phyloP scores from a whole-genome alignment of 2,888 invertebrate genomes.

The Pristionchus fissidentatus region DNA sequence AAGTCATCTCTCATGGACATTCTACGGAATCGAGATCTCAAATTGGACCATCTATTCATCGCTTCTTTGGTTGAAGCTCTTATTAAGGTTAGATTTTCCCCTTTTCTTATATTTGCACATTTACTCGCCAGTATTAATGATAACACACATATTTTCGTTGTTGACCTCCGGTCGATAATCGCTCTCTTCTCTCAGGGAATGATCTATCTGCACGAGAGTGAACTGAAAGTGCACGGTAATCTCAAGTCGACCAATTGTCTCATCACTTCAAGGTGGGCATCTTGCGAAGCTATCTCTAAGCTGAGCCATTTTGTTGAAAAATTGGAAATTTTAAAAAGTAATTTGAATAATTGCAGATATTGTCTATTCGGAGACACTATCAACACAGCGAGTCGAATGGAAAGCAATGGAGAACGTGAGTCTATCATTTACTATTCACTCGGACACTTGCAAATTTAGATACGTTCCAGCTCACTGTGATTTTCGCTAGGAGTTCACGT shows the following conservation, averaged over 20 bases:
- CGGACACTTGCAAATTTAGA: no score
- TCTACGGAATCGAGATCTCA: conserved; percentile 97
- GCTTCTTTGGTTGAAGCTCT: conserved; percentile 97
- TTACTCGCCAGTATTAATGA: neutral
- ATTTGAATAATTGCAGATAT: conserved; percentile 59
- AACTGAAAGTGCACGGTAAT: conserved; percentile 87
- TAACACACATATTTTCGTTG: no score
- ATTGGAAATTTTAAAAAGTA: no score
- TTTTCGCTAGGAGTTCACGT: no score
- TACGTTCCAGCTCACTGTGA: no score
- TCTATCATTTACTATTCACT: neutral
- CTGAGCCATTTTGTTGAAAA: no score
- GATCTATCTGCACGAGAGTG: conserved; percentile 79
- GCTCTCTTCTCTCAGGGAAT: conserved; percentile 77
- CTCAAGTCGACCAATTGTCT: conserved; percentile 98
- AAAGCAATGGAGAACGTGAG: conserved; percentile 89
- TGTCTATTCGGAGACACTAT: conserved; percentile 77
- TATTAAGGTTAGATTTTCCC: conserved; percentile 85
- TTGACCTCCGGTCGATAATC: no score
- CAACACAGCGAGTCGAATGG: conserved; percentile 78
- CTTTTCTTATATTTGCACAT: neutral
- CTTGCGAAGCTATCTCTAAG: conserved; percentile 96
- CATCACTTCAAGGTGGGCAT: conserved; percentile 96
- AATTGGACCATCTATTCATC: conserved; percentile 95
- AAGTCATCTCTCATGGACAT: conserved; percentile 99